Evolutionary conservation across 2,797 vertebrate species (phyloP), one percentile per base, ranked within the genome.

Genomic region (Aldrovandia affinis): DNA sequence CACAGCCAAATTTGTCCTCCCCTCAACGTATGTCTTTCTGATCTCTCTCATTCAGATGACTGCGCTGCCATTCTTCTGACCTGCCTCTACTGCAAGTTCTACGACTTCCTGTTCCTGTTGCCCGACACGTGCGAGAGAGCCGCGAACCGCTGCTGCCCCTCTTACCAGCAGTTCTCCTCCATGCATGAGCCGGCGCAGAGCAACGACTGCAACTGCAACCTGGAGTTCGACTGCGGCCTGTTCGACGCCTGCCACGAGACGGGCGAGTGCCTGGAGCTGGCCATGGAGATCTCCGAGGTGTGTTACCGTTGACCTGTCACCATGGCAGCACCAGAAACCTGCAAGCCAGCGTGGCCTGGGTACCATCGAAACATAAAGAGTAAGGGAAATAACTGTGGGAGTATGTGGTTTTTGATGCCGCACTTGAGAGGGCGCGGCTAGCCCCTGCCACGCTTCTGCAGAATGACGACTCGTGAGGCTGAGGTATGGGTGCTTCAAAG

Each of bases 51-150:
- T 84, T 89, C 93, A 99, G 98, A 97, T 87, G 96, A 96, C 92
- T 99, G 97, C 39, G 98, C 97, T 39, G 96, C 96, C 78, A 94
- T 99, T 63, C 93, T 99, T 91, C 95, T 99, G 90, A 94, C 93
- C 91, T 99, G 97, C 92, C 97, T 99, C 93, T 99, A 98, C 94
- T 99, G 98, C 93, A 96, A 96, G 0, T 97, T 99, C 94, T 96
- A 95, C 88, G 96, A 98, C 83, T 94, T 98, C 91, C 95, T 97
- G 88, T 92, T 95, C 89, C 97, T 96, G 96, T 92, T 98, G 47
- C 97, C 97, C 0, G 92, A 93, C 82, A 95, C 94, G 7, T 98
- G 97, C 36, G 94, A 96, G 91, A 94, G 91, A 42, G 92, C 91
- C 30, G 92, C 94, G 85, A 90, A 73, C 89, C 96, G 93, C 91